These are phyloP conservation scores for Drosophila micromelanica DNA, from an alignment of 1,140 invertebrate genomes.

Conservation along the genomic window DNA sequence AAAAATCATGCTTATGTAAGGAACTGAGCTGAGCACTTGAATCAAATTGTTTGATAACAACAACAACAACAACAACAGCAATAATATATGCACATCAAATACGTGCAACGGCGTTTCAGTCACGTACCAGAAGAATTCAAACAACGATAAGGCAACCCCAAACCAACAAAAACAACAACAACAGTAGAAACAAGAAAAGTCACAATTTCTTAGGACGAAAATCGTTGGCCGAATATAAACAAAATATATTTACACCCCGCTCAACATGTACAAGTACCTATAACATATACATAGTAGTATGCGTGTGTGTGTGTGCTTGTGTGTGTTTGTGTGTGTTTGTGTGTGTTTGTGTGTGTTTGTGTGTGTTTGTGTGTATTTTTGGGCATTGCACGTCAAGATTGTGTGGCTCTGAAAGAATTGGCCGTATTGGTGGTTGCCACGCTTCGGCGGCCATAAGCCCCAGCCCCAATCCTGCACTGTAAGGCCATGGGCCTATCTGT, in stretches of 20 bases:
- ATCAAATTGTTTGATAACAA: slow-evolving; percentile 5
- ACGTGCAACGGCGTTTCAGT: slow-evolving; percentile 67
- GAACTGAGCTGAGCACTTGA: slow-evolving; percentile 30
- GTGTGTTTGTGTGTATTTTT: slow-evolving; percentile 24
- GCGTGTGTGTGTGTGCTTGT: slow-evolving; percentile 23
- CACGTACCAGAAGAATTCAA: slow-evolving; percentile 64
- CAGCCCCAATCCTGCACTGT: slow-evolving; percentile 15
- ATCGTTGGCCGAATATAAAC: slow-evolving; percentile 59
- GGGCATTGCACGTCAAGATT: slow-evolving; percentile 8
- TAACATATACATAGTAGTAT: slow-evolving; percentile 23
- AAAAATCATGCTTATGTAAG: slow-evolving; percentile 64
- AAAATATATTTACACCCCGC: slow-evolving; percentile 57
- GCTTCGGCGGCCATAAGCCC: slow-evolving; percentile 55
- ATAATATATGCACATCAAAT: slow-evolving; percentile 49
- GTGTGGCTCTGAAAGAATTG: slow-evolving; percentile 30
- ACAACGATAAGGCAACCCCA: slow-evolving; percentile 57
- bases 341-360: slow-evolving; percentile 24
- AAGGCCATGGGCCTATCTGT: slow-evolving; percentile 55
- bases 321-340: slow-evolving; percentile 17
- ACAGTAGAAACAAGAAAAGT: neutral
- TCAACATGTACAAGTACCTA: slow-evolving; percentile 6
- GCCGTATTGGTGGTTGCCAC: slow-evolving; percentile 63
- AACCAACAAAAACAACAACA: slow-evolving; percentile 30
- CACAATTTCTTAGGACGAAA: slow-evolving; percentile 39
- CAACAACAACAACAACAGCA: slow-evolving; percentile 2